phyloP scores from a whole-genome alignment of 2,113 vertebrate genomes.

The Lasiurus borealis region DNA sequence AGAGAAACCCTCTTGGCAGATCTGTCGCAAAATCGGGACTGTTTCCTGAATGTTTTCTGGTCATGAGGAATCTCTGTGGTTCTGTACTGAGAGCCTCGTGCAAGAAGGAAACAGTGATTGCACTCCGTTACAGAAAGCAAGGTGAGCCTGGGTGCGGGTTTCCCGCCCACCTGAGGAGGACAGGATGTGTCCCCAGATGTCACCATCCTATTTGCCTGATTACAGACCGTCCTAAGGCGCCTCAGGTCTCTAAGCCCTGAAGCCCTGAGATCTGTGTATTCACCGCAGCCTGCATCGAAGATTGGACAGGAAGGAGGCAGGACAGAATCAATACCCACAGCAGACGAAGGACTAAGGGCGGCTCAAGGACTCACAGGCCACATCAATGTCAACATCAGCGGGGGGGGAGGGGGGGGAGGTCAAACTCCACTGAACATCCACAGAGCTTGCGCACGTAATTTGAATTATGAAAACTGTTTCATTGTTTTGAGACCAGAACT shows the following conservation, averaged over 20 bases:
- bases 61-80: background rate
- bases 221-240: conserved; percentile 15
- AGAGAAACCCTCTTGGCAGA: background rate
- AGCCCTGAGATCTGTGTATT: background rate
- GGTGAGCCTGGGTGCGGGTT: background rate
- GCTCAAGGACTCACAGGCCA: background rate
- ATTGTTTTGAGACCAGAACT: background rate
- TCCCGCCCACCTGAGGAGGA: background rate
- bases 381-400: background rate
- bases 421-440: background rate
- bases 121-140: background rate
- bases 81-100: background rate
- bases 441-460: background rate
- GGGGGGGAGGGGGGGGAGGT: background rate
- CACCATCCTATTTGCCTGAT: background rate
- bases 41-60: background rate
- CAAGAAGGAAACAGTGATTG: background rate
- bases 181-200: background rate
- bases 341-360: background rate
- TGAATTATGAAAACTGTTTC: background rate
- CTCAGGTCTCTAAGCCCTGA: background rate
- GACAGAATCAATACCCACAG: conserved; percentile 6
- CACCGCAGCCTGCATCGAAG: background rate
- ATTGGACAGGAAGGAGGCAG: conserved; percentile 2
- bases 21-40: background rate